Percentiles rank a stretch among this genome's conserved stretches.
These are phyloP conservation scores for Dinocampus coccinellae DNA, from an alignment of 2,888 invertebrate species.

Conservation along the genomic window DNA sequence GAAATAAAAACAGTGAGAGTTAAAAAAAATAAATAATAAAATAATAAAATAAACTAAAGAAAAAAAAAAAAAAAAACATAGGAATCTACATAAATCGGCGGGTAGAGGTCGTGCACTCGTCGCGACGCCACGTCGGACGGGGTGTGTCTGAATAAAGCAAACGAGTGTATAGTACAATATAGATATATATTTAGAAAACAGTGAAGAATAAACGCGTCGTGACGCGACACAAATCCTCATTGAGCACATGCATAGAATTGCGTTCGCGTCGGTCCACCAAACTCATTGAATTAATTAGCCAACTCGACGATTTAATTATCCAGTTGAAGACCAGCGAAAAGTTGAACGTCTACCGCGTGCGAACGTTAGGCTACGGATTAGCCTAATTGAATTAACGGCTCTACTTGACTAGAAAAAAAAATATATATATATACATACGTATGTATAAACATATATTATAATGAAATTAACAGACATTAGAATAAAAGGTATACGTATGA, in stretches of 20 bases:
- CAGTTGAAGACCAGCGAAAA: conserved; percentile 36
- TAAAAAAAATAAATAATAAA: too few species aligned
- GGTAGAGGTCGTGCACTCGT: conserved; percentile 8
- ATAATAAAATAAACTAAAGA: background rate
- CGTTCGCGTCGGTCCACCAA: conserved; percentile 14
- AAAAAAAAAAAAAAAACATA: background rate
- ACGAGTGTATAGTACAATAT: background rate
- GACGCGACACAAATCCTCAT: conserved; percentile 12
- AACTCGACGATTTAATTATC: conserved; percentile 43
- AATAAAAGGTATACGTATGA: too few species aligned
- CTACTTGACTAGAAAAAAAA: conserved; percentile 17
- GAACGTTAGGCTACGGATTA: conserved; percentile 33
- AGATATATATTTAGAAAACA: background rate
- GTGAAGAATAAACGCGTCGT: background rate
- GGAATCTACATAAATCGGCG: conserved; percentile 16
- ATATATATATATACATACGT: background rate
- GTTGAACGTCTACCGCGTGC: conserved; percentile 34
- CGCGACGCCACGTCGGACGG: conserved; percentile 8
- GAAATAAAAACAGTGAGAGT: background rate
- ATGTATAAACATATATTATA: background rate
- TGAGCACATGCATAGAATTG: conserved; percentile 1
- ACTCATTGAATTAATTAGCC: conserved; percentile 42
- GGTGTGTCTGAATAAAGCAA: conserved; percentile 11
- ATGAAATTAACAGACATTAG: background rate
- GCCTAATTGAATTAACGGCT: conserved; percentile 44